phyloP scores from a whole-genome alignment of 2,113 vertebrate genomes.

The Boleophthalmus pectinirostris region DNA sequence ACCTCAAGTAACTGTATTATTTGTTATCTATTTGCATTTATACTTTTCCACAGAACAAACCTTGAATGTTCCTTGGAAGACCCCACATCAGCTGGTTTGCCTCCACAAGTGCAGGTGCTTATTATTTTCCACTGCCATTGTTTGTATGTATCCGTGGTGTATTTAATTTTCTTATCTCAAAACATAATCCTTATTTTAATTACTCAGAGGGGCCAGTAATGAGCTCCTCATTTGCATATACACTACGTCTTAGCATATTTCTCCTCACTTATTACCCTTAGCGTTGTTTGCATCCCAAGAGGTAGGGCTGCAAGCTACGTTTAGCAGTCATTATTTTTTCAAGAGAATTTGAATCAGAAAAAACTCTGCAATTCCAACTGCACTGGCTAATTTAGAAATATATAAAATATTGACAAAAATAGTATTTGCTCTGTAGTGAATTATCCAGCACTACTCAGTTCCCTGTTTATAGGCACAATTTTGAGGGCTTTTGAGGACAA shows the following conservation, averaged over 20 bases:
- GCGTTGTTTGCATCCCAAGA: not conserved
- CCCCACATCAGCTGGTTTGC: not conserved
- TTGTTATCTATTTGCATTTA: not conserved
- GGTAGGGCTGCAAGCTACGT: not conserved
- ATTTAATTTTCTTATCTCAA: not conserved
- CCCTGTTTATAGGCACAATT: too few relatives aligned
- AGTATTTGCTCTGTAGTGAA: not conserved
- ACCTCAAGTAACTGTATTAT: not conserved
- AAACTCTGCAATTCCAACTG: not conserved
- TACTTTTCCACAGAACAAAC: not conserved
- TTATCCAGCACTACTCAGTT: conserved; percentile 15
- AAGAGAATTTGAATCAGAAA: not conserved
- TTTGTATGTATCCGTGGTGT: not conserved
- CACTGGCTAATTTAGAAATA: not conserved
- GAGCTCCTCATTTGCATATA: conserved; percentile 14
- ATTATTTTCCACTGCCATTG: conserved; percentile 1
- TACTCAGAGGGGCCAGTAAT: conserved; percentile 6
- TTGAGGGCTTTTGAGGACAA: not conserved
- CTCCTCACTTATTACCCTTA: not conserved
- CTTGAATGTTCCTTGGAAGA: not conserved
- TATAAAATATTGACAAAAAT: not conserved
- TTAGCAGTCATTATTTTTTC: conserved; percentile 3
- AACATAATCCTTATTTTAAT: conserved; percentile 10
- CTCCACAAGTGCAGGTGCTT: not conserved
- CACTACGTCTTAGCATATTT: not conserved